Evolutionary conservation across 2,888 invertebrate species (phyloP).

Genomic region (Drosophila parthenogenetica): DNA sequence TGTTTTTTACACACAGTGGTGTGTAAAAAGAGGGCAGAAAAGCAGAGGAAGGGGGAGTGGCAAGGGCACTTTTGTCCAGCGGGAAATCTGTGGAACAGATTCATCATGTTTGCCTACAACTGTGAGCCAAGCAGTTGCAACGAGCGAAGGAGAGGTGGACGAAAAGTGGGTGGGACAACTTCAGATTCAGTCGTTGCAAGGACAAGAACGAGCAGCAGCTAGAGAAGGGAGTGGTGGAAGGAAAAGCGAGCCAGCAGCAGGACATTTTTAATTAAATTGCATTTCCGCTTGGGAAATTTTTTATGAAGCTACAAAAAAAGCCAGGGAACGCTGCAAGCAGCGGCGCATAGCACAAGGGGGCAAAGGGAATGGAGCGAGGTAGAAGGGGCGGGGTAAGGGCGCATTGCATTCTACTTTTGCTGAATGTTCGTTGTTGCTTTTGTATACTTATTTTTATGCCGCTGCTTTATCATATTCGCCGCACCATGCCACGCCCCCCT

Average conservation of each 20-base stretch:
- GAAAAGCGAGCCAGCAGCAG: slow-evolving; percentile 64
- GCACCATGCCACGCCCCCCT: slow-evolving; percentile 48
- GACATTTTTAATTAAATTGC: slow-evolving; percentile 84
- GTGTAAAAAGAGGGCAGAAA: neutral
- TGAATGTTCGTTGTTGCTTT: slow-evolving; percentile 64
- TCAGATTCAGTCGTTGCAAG: slow-evolving; percentile 24
- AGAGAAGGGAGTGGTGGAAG: slow-evolving; percentile 1
- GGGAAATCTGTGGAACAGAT: slow-evolving; percentile 78
- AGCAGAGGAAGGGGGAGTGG: slow-evolving; percentile 3
- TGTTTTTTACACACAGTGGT: slow-evolving; percentile 39
- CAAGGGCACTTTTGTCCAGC: slow-evolving; percentile 63
- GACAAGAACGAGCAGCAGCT: slow-evolving; percentile 11
- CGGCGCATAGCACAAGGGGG: neutral
- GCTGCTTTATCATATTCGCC: slow-evolving; percentile 71
- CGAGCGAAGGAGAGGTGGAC: neutral
- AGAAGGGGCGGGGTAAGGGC: neutral
- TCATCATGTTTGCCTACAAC: slow-evolving; percentile 80
- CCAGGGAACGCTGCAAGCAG: neutral
- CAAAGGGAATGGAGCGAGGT: neutral
- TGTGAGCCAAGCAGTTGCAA: slow-evolving; percentile 61
- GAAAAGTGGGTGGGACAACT: slow-evolving; percentile 16
- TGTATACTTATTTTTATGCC: slow-evolving; percentile 73
- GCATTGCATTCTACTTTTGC: slow-evolving; percentile 59
- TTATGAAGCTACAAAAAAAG: slow-evolving; percentile 77
- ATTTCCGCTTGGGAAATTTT: slow-evolving; percentile 83